Evolutionary conservation across 2,888 invertebrate species (phyloP).

Genomic region (Carabus problematicus): DNA sequence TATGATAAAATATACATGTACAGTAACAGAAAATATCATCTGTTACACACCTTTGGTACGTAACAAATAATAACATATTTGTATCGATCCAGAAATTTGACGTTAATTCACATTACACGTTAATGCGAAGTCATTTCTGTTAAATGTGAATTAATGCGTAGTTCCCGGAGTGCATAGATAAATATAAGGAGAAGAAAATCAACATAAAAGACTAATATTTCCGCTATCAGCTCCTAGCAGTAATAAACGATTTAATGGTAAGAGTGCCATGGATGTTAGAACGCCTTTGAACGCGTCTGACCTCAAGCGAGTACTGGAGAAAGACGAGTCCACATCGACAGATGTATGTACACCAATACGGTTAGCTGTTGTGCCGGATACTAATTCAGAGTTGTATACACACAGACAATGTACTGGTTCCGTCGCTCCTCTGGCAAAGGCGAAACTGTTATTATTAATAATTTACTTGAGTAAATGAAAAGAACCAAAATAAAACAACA

Average conservation of each 20-base stretch:
- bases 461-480: slow-evolving; percentile 10
- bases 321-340: slow-evolving; percentile 74
- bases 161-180: neutral
- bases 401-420: slow-evolving; percentile 92
- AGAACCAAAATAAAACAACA: neutral
- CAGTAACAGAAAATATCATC: too few species aligned
- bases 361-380: slow-evolving; percentile 93
- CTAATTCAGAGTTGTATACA: slow-evolving; percentile 79
- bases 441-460: slow-evolving; percentile 31
- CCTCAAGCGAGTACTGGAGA: slow-evolving; percentile 83
- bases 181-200: slow-evolving; percentile 50
- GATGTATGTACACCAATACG: slow-evolving; percentile 86
- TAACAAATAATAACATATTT: too few species aligned
- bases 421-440: slow-evolving; percentile 76
- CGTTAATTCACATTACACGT: too few species aligned
- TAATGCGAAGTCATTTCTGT: too few species aligned
- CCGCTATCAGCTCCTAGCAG: slow-evolving; percentile 94
- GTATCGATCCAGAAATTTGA: too few species aligned
- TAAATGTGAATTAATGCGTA: neutral
- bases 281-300: slow-evolving; percentile 92
- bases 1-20: too few species aligned
- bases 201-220: slow-evolving; percentile 81
- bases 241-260: slow-evolving; percentile 89
- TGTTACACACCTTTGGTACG: too few species aligned
- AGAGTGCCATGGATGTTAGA: slow-evolving; percentile 86